Conservation (phyloP, 53 echinoderm and acorn worm species). For the Hippasteria phrygiana region DNA sequence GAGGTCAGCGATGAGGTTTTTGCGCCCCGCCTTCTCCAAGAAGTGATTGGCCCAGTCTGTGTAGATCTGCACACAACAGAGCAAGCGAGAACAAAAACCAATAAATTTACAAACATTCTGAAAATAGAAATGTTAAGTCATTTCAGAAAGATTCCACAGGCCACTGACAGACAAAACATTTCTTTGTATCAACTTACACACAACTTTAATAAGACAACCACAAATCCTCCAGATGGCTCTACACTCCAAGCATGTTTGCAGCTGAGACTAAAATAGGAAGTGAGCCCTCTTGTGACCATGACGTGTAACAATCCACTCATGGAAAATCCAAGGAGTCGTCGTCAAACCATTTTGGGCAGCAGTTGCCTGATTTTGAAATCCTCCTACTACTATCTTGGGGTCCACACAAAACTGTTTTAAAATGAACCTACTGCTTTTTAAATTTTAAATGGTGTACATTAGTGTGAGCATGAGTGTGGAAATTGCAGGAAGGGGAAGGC, state of each 20-base stretch:
- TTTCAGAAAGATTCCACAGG: background rate
- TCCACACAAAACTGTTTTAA: too few species aligned
- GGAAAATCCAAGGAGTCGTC: background rate
- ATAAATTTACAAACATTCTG: background rate
- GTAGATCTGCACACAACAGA: slow-evolving; percentile 79
- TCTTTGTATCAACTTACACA: too few species aligned
- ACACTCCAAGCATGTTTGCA: background rate
- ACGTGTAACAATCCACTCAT: background rate
- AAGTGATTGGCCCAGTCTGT: slow-evolving; percentile 99
- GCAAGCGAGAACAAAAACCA: background rate
- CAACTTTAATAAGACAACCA: too few species aligned
- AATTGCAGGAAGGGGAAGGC: too few species aligned
- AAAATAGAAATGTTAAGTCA: background rate
- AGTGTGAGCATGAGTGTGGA: too few species aligned
- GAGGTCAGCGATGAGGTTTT: slow-evolving; percentile 88
- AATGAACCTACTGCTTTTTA: too few species aligned
- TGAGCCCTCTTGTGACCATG: slow-evolving; percentile 32
- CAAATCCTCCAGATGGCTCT: too few species aligned
- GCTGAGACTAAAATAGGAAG: background rate
- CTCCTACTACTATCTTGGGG: too few species aligned
- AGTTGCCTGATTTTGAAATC: too few species aligned
- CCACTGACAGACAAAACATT: too few species aligned
- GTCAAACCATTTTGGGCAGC: background rate
- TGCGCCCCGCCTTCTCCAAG: slow-evolving; percentile 95
- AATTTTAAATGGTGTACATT: too few species aligned